Evolutionary conservation across 2,888 invertebrate species (phyloP).

Genomic region (Laothoe populi): DNA sequence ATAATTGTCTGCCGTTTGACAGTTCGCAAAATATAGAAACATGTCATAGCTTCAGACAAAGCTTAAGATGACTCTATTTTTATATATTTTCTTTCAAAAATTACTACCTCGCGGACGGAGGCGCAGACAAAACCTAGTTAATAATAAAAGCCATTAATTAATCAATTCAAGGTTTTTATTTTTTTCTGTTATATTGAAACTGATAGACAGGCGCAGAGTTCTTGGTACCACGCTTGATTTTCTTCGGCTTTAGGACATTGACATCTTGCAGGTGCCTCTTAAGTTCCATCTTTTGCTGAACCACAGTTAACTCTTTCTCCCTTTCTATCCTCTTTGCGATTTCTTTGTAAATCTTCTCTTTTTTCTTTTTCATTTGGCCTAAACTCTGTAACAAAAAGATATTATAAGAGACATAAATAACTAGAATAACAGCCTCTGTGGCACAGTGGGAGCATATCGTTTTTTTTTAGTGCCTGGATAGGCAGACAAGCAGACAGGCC

Average conservation of each 20-base stretch:
- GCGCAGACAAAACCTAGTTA: too few relatives aligned
- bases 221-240: constrained; percentile 86
- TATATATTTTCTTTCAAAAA: too few relatives aligned
- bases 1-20: too few relatives aligned
- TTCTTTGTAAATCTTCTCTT: constrained; percentile 89
- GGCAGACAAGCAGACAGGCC: too few relatives aligned
- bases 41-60: too few relatives aligned
- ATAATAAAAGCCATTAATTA: neutral
- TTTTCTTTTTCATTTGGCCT: constrained; percentile 82
- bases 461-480: too few relatives aligned
- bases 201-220: constrained; percentile 89
- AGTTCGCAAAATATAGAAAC: too few relatives aligned
- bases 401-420: neutral
- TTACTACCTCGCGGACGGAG: too few relatives aligned
- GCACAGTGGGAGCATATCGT: too few relatives aligned
- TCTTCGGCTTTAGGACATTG: constrained; percentile 87
- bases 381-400: constrained; percentile 57
- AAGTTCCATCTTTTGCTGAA: constrained; percentile 92
- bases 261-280: constrained; percentile 88
- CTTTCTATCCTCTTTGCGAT: constrained; percentile 90
- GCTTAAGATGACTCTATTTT: too few relatives aligned
- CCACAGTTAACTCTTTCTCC: constrained; percentile 89
- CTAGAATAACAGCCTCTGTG: too few relatives aligned
- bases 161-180: constrained; percentile 44
- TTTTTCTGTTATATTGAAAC: constrained; percentile 93